Evolutionary conservation across 1,140 invertebrate genomes (phyloP).

Genomic region (Leptinotarsa texana): DNA sequence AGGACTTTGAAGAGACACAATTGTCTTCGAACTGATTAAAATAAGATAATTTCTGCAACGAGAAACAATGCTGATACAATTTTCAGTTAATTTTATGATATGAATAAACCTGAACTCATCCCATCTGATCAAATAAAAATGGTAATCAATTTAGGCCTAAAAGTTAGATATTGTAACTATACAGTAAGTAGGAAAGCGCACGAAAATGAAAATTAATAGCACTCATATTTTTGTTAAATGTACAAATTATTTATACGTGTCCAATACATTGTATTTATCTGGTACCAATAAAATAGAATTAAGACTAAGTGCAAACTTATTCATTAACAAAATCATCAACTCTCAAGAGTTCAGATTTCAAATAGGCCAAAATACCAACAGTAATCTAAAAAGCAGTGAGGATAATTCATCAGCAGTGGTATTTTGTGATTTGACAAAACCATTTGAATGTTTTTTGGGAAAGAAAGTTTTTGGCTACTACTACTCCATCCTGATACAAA

Average conservation of each 20-base stretch:
- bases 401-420: too few relatives aligned
- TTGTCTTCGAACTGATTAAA: conserved; percentile 3
- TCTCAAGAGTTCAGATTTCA: too few relatives aligned
- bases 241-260: conserved; percentile 4
- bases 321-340: too few relatives aligned
- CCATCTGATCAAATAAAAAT: background rate
- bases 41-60: conserved; percentile 6
- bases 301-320: too few relatives aligned
- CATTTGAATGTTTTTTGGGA: too few relatives aligned
- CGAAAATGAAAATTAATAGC: background rate
- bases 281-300: background rate
- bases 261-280: background rate
- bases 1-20: background rate
- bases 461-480: too few relatives aligned
- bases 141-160: background rate
- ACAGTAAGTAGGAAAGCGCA: conserved; percentile 1
- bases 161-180: background rate
- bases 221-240: conserved; percentile 3
- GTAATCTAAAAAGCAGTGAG: too few relatives aligned
- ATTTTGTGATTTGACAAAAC: too few relatives aligned
- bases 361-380: too few relatives aligned
- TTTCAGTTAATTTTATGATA: background rate
- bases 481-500: too few relatives aligned
- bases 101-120: background rate
- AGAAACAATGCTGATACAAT: background rate